These are phyloP conservation scores for Malurus cyaneus DNA, from an alignment of 2,113 vertebrate species.

Conservation along the genomic window DNA sequence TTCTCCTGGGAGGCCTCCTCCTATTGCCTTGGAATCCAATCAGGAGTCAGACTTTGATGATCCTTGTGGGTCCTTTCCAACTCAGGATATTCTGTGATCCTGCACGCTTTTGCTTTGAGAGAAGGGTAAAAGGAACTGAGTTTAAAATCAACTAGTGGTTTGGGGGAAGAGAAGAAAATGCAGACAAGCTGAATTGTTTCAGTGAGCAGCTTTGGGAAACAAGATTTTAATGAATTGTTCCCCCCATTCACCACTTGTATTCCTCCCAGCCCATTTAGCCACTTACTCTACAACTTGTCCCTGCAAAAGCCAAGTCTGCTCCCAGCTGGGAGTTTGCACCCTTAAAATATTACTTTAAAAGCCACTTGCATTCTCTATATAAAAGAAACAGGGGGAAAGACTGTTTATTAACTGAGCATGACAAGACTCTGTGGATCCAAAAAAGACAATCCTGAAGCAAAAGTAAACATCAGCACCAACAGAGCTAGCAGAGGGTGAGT, in stretches of 20 bases:
- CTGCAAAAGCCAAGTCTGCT: neutral
- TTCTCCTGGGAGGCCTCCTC: neutral
- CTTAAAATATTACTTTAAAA: neutral
- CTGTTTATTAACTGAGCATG: neutral
- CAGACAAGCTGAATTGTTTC: neutral
- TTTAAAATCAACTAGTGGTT: neutral
- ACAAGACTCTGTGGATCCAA: neutral
- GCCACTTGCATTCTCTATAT: neutral
- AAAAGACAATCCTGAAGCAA: neutral
- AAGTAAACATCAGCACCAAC: neutral
- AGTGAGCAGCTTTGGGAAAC: neutral
- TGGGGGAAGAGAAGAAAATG: neutral
- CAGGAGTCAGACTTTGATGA: neutral
- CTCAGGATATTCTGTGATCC: neutral
- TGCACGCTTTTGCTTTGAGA: neutral
- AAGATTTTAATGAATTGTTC: neutral
- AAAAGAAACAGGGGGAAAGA: neutral
- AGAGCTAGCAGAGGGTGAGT: neutral
- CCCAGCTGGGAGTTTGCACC: neutral
- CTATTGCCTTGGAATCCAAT: fast-evolving
- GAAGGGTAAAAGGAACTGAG: neutral
- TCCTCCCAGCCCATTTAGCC: neutral
- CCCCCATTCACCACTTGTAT: neutral
- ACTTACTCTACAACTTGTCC: neutral
- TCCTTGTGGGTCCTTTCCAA: neutral